Conservation (phyloP, 2,797 vertebrate genomes). For the Hafferia zeledoni region DNA sequence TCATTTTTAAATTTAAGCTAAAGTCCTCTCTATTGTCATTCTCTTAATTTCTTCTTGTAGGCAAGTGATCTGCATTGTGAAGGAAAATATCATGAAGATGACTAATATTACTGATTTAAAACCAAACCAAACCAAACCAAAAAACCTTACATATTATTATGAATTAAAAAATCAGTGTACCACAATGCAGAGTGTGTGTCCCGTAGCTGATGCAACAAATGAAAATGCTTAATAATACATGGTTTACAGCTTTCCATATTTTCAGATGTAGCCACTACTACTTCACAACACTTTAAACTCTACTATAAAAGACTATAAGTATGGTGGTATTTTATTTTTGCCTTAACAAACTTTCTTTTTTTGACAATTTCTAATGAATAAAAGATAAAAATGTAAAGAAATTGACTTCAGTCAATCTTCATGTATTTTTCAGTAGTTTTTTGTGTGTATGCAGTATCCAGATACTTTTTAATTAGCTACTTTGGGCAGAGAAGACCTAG, state of each 20-base stretch:
- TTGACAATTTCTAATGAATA: slow-evolving; percentile 61
- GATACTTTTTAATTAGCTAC: slow-evolving; percentile 68
- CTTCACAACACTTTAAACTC: neutral
- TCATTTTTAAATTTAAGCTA: neutral
- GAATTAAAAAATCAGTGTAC: neutral
- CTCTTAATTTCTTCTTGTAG: neutral
- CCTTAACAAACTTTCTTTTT: neutral
- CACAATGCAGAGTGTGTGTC: neutral
- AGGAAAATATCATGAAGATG: neutral
- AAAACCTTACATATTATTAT: too few species aligned
- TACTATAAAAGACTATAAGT: neutral
- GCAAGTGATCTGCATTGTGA: neutral
- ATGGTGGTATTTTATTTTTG: slow-evolving; percentile 18
- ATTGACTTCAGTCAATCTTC: slow-evolving; percentile 70
- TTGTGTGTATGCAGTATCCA: neutral
- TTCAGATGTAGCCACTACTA: neutral
- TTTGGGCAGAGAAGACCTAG: slow-evolving; percentile 41
- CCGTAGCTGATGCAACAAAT: neutral
- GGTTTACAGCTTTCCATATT: neutral
- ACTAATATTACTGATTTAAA: neutral
- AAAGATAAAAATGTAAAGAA: slow-evolving; percentile 71
- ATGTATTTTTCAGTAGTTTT: slow-evolving; percentile 73
- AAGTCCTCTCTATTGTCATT: neutral
- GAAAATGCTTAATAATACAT: neutral
- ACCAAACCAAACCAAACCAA: too few species aligned